Evolutionary conservation across 2,797 vertebrate genomes (phyloP).

Genomic region (Huso huso): DNA sequence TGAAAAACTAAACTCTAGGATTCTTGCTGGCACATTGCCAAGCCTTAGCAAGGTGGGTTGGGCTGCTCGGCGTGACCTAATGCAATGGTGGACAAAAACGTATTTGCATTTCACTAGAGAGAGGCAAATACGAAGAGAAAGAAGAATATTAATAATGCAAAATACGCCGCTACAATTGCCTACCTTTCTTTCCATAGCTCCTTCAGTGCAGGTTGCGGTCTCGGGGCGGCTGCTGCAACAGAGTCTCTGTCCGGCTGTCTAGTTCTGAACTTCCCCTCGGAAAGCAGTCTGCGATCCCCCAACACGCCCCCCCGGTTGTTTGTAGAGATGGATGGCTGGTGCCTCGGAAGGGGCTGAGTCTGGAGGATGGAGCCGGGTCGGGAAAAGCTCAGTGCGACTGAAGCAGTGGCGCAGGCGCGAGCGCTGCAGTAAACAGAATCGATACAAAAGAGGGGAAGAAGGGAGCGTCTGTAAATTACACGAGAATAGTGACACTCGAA

Average conservation of each 20-base stretch:
- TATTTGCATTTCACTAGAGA: slow-evolving; percentile 17
- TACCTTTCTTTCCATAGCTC: slow-evolving; percentile 74
- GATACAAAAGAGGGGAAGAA: slow-evolving; percentile 47
- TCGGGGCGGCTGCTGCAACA: slow-evolving; percentile 29
- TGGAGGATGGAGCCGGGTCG: slow-evolving; percentile 55
- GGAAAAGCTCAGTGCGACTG: slow-evolving; percentile 44
- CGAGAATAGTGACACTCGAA: slow-evolving; percentile 7
- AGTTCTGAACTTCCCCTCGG: slow-evolving; percentile 54
- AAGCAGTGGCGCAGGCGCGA: slow-evolving; percentile 59
- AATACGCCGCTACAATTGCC: slow-evolving; percentile 40
- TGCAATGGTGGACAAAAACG: slow-evolving; percentile 9
- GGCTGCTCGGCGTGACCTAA: slow-evolving; percentile 10
- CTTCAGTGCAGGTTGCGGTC: slow-evolving; percentile 30
- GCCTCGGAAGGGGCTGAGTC: slow-evolving; percentile 53
- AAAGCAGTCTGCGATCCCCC: slow-evolving; percentile 34
- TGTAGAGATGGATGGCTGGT: slow-evolving; percentile 38
- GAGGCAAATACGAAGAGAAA: slow-evolving; percentile 13
- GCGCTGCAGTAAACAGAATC: slow-evolving; percentile 45
- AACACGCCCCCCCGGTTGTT: slow-evolving; percentile 52
- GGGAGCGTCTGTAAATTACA: slow-evolving; percentile 64
- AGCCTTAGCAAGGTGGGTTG: slow-evolving; percentile 28
- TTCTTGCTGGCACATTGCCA: slow-evolving; percentile 37
- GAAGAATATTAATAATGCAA: slow-evolving; percentile 17
- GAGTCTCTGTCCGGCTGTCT: slow-evolving; percentile 34
- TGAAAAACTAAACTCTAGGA: slow-evolving; percentile 48